Evolutionary conservation across 2,113 vertebrate genomes (phyloP), one percentile per base, ranked within the genome.

Genomic region (Cyanistes caeruleus): DNA sequence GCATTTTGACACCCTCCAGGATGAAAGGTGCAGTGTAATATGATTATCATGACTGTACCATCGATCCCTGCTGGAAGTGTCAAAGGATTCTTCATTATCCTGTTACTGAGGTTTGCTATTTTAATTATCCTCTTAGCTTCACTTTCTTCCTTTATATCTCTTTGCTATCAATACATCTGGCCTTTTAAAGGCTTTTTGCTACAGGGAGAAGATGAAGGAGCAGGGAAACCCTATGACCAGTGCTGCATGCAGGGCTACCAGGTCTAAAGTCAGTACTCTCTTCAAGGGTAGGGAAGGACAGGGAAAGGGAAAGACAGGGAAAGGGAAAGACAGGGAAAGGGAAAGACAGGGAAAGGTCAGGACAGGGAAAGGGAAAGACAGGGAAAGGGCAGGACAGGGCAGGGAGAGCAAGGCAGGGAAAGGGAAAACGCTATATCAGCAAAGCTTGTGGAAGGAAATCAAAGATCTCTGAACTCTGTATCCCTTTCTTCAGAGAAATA

Each of bases 41-140:
- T 81, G 84, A 68, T 93, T 87, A 81, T 72, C 43, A 78, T 49
- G 56, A 70, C 56, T 75, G 60, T 48, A 84, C 62, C 25, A 87
- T 70, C 3, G 4, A 74, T 81, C 35, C 65, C 65, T 64, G 80
- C n/a, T 87, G 62, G 84, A 95, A 79, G 39, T 37, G 43, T 72
- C 89, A 52, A 56, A 91, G 84, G 41, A 89, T 92, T 37, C 35
- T 73, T 89, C 64, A 52, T 89, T 70, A 87, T 46, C 72, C 81
- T 76, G 35, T 80, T 81, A 72, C 20, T 33, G 49, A 56, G 28
- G 15, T 95, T 96, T 75, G 64, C 22, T 78, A 24, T 69, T 93
- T 90, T 87, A 90, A 93, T 80, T 93, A 90, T 51, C 49, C 59
- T 70, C 37, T 90, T 86, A 53, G 25, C 55, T 83, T 84, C 33